phyloP scores from a whole-genome alignment of 2,113 vertebrate genomes.

The Sphyrna mokarran region DNA sequence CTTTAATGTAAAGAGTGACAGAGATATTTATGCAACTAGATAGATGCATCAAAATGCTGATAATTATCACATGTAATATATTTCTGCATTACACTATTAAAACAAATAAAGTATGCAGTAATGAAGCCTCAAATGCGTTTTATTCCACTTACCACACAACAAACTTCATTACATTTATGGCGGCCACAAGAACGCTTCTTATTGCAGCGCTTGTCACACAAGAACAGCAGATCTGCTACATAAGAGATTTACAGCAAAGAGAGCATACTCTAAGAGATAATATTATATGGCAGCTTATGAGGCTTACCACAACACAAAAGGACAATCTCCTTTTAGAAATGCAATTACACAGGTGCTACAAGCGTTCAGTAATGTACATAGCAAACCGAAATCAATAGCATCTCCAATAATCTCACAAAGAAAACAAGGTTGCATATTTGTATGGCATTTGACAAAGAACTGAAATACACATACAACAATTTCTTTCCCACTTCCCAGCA shows the following conservation, averaged over 20 bases:
- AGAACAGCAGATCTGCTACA: conserved; percentile 73
- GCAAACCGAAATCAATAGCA: background rate
- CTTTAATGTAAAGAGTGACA: background rate
- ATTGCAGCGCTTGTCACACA: conserved; percentile 85
- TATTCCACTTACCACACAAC: conserved; percentile 80
- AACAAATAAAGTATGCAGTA: background rate
- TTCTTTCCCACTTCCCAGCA: background rate
- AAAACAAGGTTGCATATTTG: background rate
- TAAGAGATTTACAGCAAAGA: background rate
- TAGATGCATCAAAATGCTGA: background rate
- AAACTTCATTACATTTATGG: conserved; percentile 91
- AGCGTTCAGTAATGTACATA: background rate
- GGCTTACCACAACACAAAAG: background rate
- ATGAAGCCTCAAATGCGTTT: background rate
- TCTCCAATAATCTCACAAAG: background rate
- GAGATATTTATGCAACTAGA: background rate
- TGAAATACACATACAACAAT: background rate
- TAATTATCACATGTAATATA: background rate
- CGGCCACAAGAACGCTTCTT: conserved; percentile 90
- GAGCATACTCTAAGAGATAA: background rate
- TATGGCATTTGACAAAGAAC: background rate
- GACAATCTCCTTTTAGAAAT: background rate
- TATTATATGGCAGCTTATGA: background rate
- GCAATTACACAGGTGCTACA: background rate
- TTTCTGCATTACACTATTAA: background rate